Evolutionary conservation across 37 sponge, comb jelly and placozoan genomes (phyloP).

Genomic region (Beroe ovata): DNA sequence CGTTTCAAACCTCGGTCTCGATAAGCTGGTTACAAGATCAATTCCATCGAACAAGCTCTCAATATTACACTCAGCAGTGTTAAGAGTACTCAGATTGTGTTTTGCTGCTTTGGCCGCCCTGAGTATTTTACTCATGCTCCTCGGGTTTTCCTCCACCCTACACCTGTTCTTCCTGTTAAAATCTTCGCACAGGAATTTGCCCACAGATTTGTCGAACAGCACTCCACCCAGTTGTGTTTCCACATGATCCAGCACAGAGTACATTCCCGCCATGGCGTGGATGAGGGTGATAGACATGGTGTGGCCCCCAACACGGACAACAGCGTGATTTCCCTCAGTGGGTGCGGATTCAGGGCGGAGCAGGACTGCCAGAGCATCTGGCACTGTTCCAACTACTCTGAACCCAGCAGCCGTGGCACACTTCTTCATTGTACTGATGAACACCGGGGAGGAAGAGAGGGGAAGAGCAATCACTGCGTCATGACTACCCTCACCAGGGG

Average conservation of each 20-base stretch:
- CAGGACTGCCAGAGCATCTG: constrained; percentile 7
- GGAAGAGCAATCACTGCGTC: constrained; percentile 8
- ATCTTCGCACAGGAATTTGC: not conserved
- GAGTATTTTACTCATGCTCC: constrained; percentile 11
- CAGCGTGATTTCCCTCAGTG: not conserved
- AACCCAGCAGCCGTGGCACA: constrained; percentile 23
- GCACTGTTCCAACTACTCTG: not conserved
- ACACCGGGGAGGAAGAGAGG: not conserved
- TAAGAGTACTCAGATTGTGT: not conserved
- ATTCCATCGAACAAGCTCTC: constrained; percentile 51
- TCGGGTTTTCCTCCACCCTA: constrained; percentile 31
- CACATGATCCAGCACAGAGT: not conserved
- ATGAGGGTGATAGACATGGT: not conserved
- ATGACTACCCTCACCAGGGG: constrained; percentile 14
- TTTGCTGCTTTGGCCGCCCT: not conserved
- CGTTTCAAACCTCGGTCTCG: constrained; percentile 33
- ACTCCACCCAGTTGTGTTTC: not conserved
- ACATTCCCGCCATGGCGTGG: not conserved
- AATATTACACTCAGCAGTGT: constrained; percentile 38
- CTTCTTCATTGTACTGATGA: not conserved
- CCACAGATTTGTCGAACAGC: not conserved
- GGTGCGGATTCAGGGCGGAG: not conserved
- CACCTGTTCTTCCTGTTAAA: constrained; percentile 53
- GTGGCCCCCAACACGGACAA: constrained; percentile 5
- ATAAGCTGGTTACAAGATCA: not conserved